These are phyloP conservation scores for Drosophila silvestris DNA, from an alignment of 2,888 invertebrate genomes.

Conservation along the genomic window DNA sequence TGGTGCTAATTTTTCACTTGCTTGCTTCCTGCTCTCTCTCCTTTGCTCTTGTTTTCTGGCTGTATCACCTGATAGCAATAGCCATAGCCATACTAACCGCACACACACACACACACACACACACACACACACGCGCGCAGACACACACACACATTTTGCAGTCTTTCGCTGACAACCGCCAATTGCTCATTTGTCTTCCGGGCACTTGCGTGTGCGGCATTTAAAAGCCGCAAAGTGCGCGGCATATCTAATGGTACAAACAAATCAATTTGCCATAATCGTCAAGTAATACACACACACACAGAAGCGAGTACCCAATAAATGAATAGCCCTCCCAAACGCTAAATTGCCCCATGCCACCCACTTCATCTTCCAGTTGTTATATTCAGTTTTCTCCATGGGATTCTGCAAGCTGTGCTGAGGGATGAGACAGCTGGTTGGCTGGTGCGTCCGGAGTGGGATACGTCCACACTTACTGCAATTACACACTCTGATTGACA, in stretches of 20 bases:
- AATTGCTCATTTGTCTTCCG: conserved; percentile 72
- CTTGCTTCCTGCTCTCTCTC: neutral
- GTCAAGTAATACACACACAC: conserved; percentile 41
- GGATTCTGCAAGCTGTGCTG: conserved; percentile 18
- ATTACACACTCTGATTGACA: conserved; percentile 17
- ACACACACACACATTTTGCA: conserved; percentile 1
- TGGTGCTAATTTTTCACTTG: conserved; percentile 30
- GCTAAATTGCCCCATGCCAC: neutral
- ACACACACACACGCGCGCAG: neutral
- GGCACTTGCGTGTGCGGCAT: conserved; percentile 49
- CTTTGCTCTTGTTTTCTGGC: neutral
- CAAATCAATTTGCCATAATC: conserved; percentile 78
- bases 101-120: conserved; percentile 5
- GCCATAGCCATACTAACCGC: conserved; percentile 5
- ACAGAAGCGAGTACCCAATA: neutral
- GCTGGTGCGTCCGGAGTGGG: conserved; percentile 18
- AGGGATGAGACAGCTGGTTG: conserved; percentile 38
- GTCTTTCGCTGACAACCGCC: conserved; percentile 40
- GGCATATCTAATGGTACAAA: conserved; percentile 53
- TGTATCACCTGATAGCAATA: conserved; percentile 4
- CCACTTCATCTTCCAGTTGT: conserved; percentile 8
- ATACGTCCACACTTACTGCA: conserved; percentile 33
- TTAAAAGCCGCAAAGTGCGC: conserved; percentile 73
- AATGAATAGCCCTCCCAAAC: neutral
- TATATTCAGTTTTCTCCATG: conserved; percentile 4